Base-by-base conservation (phyloP, 2,797 vertebrate species). In the Gastrophryne carolinensis region DNA sequence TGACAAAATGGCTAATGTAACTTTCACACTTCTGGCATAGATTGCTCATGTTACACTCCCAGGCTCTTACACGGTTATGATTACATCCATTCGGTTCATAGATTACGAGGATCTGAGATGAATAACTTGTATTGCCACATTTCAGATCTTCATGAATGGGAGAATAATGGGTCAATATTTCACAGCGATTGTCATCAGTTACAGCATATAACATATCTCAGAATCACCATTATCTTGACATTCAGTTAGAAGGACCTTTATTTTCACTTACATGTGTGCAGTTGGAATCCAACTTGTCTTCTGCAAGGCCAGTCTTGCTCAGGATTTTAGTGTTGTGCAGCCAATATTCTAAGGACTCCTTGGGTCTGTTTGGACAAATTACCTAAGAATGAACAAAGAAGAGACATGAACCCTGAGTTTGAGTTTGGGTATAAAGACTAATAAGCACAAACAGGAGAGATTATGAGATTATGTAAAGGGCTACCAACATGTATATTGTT, bases 261-360 rank as follows among this genome's bases (percentile, higher is more conserved):
- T 30, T 27, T n/a, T 15, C 39, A 94, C 97, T 96, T 89, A 99
- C 97, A 60, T 94, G 94, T 60, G 92, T 89, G 84, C 92, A 95
- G 87, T 85, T 90, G 84, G 88, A 90, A 79, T 95, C 94, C 0
- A 86, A 72, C 79, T 93, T 93, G 41, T 96, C 94, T 79, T 98
- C 97, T 81, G 95, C 87, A 81, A 98, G 90, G 60, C 92, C 92
- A 79, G 98, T 90, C 85, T 90, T 91, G 86, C 96, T 96, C 82
- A 97, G 90, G 3, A 90, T 88, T 80, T 93, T 96, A 84, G 95
- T 90, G 61, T 98, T 98, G 84, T 91, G 95, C 79, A 95, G 82
- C 97, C 97, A 99, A 89, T 96, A 98, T 79, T 99, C 96, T 1
- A 93, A 91, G 10, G 96, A 98, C 83, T 98, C 95, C 80, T 95